Evolutionary conservation across 2,113 vertebrate species (phyloP).

Genomic region (Pseudorectes ferrugineus): DNA sequence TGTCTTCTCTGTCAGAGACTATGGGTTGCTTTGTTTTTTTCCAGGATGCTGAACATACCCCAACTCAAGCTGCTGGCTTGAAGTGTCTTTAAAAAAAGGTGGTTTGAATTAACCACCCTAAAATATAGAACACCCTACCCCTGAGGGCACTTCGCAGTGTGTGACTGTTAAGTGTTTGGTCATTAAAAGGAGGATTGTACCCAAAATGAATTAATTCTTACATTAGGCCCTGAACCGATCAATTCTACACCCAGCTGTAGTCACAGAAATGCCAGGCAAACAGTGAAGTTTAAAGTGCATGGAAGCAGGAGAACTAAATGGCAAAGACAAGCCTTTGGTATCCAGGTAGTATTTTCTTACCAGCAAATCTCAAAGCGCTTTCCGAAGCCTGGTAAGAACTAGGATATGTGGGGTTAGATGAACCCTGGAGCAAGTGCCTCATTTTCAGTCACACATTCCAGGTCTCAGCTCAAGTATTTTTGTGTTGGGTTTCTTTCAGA

Average conservation of each 20-base stretch:
- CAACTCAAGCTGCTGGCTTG: neutral
- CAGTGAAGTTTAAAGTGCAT: neutral
- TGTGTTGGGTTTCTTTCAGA: conserved; percentile 61
- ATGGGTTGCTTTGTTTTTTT: neutral
- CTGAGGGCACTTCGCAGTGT: neutral
- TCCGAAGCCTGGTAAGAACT: neutral
- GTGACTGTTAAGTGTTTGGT: neutral
- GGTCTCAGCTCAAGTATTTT: conserved; percentile 60
- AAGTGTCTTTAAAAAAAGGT: neutral
- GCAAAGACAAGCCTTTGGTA: neutral
- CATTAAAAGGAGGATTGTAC: neutral
- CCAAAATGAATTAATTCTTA: neutral
- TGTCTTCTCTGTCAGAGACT: neutral
- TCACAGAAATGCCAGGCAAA: neutral
- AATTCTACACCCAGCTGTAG: neutral
- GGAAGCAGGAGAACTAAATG: neutral
- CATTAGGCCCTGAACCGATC: neutral
- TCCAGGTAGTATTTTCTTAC: neutral
- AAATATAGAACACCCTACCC: neutral
- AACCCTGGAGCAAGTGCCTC: neutral
- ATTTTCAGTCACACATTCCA: conserved; percentile 49
- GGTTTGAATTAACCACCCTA: conserved; percentile 12
- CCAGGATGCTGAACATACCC: neutral
- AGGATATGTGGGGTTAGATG: conserved; percentile 3
- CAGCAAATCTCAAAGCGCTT: neutral